Evolutionary conservation across 1,140 invertebrate species (phyloP), one percentile per base, ranked within the genome.

Genomic region (Aphidius ervi): DNA sequence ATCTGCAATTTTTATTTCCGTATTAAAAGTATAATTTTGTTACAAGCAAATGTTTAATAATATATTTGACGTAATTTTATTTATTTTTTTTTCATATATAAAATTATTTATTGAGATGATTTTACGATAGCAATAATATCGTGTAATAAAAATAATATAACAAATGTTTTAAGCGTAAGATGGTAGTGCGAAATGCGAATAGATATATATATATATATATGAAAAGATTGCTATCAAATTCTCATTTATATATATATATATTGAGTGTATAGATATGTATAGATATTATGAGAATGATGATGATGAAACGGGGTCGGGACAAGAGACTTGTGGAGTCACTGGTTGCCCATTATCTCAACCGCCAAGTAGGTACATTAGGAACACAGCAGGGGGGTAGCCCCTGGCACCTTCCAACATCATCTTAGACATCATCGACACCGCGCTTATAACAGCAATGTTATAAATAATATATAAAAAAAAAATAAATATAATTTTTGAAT

Each of bases 301-400:
- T 54, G 52, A 54, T 54, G 52, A 39, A 54, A 54, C 52, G 40
- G 16, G 16, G 16, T 16, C 16, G 16, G 16, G 16, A 40, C 39
- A 10, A 41, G 56, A 62, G 55, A 62, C 16, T 62, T 62, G 61
- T 57, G 49, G 56, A 62, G 61, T 62, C 61, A 62, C 59, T 57
- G 48, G 49, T 56, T 58, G 45, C 47, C 61, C 61, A 62, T 62
- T 62, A 62, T 62, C 61, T 47, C 48, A 57, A 47, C 52, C 61
- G 40, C 20, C 56, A 58, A 50, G 56, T 58, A 45, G 55, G 56
- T 62, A 58, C 58, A 62, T 62, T 62, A 62, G 54, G 47, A 62
- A 53, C 61, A 52, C 61, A 62, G 61, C 61, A 56, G 16, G 16
- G 61, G 61, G 61, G 61, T 62, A 56, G 61, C 41, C 61, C 39